Evolutionary conservation across 2,797 vertebrate genomes (phyloP).

Genomic region (Danio jaintianensis): DNA sequence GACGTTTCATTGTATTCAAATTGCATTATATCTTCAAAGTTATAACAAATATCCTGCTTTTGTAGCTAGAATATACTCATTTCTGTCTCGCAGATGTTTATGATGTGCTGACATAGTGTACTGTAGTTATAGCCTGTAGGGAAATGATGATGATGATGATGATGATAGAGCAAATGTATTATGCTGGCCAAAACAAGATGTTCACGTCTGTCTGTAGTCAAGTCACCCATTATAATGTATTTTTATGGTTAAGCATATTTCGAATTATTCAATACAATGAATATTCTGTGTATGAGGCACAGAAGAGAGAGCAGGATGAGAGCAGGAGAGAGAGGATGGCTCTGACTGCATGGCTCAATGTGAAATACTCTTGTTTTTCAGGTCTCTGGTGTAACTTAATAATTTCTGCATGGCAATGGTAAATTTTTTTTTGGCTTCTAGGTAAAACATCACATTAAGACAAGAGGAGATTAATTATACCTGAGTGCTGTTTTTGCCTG

Average conservation of each 20-base stretch:
- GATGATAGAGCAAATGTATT: background rate
- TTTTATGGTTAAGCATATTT: background rate
- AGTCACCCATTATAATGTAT: background rate
- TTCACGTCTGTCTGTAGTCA: background rate
- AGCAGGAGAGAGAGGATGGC: too few species aligned
- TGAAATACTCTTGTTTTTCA: background rate
- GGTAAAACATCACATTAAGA: constrained; percentile 9
- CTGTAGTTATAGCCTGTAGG: background rate
- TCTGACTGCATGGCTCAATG: background rate
- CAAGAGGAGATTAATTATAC: constrained; percentile 33
- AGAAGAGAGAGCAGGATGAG: background rate
- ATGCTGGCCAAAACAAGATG: background rate
- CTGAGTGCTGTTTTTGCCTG: background rate
- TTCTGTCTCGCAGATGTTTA: background rate
- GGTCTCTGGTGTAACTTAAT: constrained; percentile 13
- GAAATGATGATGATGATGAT: background rate
- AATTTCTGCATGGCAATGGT: background rate
- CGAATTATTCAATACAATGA: background rate
- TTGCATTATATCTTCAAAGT: background rate
- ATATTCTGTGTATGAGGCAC: background rate
- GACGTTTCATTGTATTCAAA: too few species aligned
- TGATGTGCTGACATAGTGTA: background rate
- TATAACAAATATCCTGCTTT: background rate
- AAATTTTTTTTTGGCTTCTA: constrained; percentile 19
- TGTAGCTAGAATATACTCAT: background rate